Evolutionary conservation across 1,140 invertebrate genomes (phyloP).

Genomic region (Cydia pomonella): DNA sequence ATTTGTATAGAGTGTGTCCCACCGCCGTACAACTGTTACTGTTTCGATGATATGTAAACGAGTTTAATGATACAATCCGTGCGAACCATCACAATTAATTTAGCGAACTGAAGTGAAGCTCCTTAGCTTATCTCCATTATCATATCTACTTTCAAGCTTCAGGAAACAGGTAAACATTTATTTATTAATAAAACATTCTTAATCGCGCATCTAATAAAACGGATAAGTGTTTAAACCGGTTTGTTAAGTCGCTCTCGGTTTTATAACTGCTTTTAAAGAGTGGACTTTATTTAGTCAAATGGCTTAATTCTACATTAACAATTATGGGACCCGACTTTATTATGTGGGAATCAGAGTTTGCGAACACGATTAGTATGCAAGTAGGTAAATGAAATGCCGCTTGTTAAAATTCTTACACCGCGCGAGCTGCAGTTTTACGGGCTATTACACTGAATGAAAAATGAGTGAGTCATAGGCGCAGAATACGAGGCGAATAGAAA

Average conservation of each 20-base stretch:
- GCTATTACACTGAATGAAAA: slow-evolving; percentile 74
- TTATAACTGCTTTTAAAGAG: not conserved
- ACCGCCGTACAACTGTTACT: slow-evolving; percentile 62
- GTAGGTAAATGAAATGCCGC: slow-evolving; percentile 47
- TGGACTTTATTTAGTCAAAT: not conserved
- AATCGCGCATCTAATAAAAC: slow-evolving; percentile 5
- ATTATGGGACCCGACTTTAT: not conserved
- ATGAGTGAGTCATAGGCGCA: slow-evolving; percentile 76
- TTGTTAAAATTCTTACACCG: slow-evolving; percentile 70
- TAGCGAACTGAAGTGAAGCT: slow-evolving; percentile 1
- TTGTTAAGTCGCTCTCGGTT: not conserved
- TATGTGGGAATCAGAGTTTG: slow-evolving; percentile 1
- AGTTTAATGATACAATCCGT: slow-evolving; percentile 55
- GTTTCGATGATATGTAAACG: slow-evolving; percentile 62
- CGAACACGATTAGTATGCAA: slow-evolving; percentile 49
- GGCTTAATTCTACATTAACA: not conserved
- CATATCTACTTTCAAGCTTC: not conserved
- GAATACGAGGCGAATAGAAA: slow-evolving; percentile 78
- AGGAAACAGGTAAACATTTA: not conserved
- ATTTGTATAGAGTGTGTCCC: slow-evolving; percentile 62
- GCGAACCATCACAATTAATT: slow-evolving; percentile 23
- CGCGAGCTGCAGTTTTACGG: slow-evolving; percentile 71
- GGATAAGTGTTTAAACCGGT: not conserved
- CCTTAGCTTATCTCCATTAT: not conserved
- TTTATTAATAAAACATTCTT: not conserved